A percentile compares a stretch with the other conserved stretches of the same genome.
Evolutionary conservation across 2,797 vertebrate genomes (phyloP).

Genomic region (Tokudaia muenninki): DNA sequence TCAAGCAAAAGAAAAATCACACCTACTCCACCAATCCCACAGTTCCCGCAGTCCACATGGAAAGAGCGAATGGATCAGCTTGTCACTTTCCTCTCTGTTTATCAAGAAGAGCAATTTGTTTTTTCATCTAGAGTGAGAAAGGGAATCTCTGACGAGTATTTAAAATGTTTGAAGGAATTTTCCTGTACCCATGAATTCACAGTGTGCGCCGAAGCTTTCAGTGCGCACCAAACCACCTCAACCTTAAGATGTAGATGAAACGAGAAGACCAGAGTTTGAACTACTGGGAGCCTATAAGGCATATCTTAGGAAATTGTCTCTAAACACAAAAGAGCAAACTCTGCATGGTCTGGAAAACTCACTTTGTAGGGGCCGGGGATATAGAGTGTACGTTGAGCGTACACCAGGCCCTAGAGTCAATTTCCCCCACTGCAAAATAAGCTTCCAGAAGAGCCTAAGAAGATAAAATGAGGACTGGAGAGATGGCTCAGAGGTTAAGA

Average conservation of each 20-base stretch:
- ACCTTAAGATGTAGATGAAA: background rate
- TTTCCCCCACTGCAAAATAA: background rate
- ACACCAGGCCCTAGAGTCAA: background rate
- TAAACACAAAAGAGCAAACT: constrained; percentile 27
- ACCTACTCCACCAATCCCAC: background rate
- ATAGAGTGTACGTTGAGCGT: too few species aligned
- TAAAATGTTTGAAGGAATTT: background rate
- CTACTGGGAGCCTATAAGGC: background rate
- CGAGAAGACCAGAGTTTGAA: background rate
- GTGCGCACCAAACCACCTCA: background rate
- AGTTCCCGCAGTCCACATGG: background rate
- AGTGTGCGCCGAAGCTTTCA: background rate
- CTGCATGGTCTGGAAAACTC: background rate
- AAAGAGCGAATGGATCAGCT: background rate
- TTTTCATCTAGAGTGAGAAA: background rate
- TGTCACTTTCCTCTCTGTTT: background rate
- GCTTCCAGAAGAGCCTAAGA: background rate
- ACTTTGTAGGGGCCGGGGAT: background rate
- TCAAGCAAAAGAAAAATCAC: background rate
- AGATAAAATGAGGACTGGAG: background rate
- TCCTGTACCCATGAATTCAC: background rate
- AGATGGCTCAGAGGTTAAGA: too few species aligned
- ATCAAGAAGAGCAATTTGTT: background rate
- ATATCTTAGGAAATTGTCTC: constrained; percentile 24
- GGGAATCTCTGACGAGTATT: background rate